Conservation (phyloP, 2,888 invertebrate species). For the Nomada flava region DNA sequence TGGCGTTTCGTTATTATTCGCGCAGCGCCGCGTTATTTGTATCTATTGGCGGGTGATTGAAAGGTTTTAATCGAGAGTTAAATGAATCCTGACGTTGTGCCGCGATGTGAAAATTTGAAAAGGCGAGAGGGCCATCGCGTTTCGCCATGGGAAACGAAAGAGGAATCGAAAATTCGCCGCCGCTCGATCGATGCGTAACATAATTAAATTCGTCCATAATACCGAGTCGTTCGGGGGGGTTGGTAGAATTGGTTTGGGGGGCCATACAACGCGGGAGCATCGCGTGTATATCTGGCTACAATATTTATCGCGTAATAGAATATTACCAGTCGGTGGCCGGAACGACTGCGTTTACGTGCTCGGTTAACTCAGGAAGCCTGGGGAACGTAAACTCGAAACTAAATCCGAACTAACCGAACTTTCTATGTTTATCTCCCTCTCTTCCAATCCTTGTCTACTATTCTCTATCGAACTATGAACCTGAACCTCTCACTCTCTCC, state of each 20-base stretch:
- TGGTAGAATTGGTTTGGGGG: neutral
- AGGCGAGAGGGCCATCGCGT: neutral
- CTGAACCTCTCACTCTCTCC: constrained; percentile 18
- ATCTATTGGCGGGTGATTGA: constrained; percentile 9
- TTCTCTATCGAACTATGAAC: constrained; percentile 6
- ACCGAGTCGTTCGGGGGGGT: neutral
- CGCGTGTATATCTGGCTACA: constrained; percentile 68
- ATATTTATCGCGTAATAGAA: constrained; percentile 82
- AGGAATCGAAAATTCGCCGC: constrained; percentile 38
- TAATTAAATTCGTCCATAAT: constrained; percentile 66
- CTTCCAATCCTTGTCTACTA: constrained; percentile 1
- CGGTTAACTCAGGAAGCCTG: constrained; percentile 80
- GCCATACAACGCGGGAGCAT: constrained; percentile 12
- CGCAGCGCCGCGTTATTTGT: constrained; percentile 14
- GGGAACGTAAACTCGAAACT: constrained; percentile 81
- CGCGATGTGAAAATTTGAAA: constrained; percentile 28
- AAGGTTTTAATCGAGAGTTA: constrained; percentile 35
- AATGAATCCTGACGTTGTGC: constrained; percentile 40
- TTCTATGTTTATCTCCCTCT: constrained; percentile 60
- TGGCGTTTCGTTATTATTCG: constrained; percentile 24
- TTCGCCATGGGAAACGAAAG: neutral
- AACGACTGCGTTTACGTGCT: constrained; percentile 78
- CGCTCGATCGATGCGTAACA: constrained; percentile 35
- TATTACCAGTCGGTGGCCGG: constrained; percentile 74
- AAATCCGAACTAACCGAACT: constrained; percentile 79